Percentiles rank a stretch among this genome's conserved stretches.
phyloP scores from a whole-genome alignment of 2,797 vertebrate genomes.

The Melanotaenia boesemani region DNA sequence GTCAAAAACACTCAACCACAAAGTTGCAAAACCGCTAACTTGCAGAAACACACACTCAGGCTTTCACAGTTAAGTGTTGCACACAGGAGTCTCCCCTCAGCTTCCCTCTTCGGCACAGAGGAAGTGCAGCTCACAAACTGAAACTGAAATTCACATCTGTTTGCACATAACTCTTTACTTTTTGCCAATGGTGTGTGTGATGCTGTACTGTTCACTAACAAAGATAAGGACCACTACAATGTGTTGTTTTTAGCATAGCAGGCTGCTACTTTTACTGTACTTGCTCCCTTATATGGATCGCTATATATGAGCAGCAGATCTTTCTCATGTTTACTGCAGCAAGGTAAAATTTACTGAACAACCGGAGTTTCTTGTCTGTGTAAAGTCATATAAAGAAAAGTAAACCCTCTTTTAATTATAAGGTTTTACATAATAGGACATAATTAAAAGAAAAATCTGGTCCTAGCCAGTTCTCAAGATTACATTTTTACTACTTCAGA shows the following conservation, averaged over 20 bases:
- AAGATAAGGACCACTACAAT: background rate
- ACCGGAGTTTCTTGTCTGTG: background rate
- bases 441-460: background rate
- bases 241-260: background rate
- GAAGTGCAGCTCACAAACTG: constrained; percentile 75
- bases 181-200: constrained; percentile 3
- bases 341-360: background rate
- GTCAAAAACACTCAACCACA: constrained; percentile 71
- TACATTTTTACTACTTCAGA: no score
- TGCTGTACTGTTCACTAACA: constrained; percentile 16
- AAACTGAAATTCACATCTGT: constrained; percentile 77
- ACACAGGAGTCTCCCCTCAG: constrained; percentile 75
- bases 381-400: background rate
- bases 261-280: background rate
- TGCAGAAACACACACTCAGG: constrained; percentile 58
- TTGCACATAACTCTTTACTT: constrained; percentile 22
- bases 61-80: constrained; percentile 46
- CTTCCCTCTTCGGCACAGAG: constrained; percentile 78
- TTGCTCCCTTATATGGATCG: background rate
- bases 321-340: background rate
- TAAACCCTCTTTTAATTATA: background rate
- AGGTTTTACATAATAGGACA: background rate
- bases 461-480: no score
- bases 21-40: constrained; percentile 65
- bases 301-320: background rate